A percentile compares a stretch with the other conserved stretches of the same genome.
Evolutionary conservation across 2,113 vertebrate species (phyloP).

Genomic region (Anhinga anhinga): DNA sequence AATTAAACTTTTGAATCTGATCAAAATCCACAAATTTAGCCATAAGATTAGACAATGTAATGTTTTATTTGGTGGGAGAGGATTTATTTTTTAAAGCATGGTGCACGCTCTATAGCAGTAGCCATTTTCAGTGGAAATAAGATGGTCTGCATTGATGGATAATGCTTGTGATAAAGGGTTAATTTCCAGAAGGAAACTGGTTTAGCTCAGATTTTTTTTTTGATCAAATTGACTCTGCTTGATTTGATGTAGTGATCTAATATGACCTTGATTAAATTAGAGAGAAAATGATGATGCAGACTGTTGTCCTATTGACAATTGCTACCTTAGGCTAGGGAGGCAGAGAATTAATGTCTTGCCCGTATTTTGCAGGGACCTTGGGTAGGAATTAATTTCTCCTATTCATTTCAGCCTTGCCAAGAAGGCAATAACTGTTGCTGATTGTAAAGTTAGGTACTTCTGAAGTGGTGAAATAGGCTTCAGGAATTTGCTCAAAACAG

Average conservation of each 20-base stretch:
- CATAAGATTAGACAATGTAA: neutral
- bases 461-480: neutral
- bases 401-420: conserved; percentile 10
- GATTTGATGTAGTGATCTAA: conserved; percentile 45
- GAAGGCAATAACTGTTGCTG: neutral
- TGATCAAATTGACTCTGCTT: neutral
- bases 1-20: neutral
- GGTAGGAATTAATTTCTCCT: conserved; percentile 9
- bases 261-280: conserved; percentile 42
- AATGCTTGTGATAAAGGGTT: neutral
- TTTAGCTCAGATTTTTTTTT: neutral
- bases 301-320: conserved; percentile 27
- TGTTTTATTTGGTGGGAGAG: neutral
- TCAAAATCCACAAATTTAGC: neutral
- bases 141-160: neutral
- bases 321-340: neutral
- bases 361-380: conserved; percentile 12
- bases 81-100: neutral
- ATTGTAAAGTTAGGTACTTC: neutral
- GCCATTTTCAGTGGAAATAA: neutral
- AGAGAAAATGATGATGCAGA: conserved; percentile 29
- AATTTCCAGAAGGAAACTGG: conserved; percentile 18
- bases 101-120: neutral
- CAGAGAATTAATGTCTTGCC: neutral
- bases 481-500: neutral